Conservation (phyloP, 2,888 invertebrate genomes). For the Gnatocerus cornutus region DNA sequence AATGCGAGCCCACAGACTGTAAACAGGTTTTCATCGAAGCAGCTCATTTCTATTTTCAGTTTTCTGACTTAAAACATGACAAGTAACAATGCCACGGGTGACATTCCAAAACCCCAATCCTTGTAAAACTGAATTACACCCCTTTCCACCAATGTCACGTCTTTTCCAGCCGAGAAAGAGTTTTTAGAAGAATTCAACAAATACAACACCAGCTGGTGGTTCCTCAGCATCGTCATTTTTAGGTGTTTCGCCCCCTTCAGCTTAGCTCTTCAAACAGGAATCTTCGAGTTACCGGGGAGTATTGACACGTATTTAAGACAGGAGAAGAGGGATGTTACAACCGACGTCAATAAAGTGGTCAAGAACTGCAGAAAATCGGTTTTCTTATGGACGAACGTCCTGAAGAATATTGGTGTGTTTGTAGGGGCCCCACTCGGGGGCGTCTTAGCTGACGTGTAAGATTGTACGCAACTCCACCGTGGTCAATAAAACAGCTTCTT, state of each 20-base stretch:
- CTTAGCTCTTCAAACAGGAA: slow-evolving; percentile 17
- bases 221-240: background rate
- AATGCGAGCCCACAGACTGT: too few species aligned
- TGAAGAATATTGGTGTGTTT: slow-evolving; percentile 3
- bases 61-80: too few species aligned
- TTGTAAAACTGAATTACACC: background rate
- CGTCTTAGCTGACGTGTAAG: slow-evolving; percentile 16
- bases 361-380: background rate
- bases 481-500: background rate
- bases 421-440: slow-evolving; percentile 6
- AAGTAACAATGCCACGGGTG: background rate
- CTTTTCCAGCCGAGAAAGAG: slow-evolving; percentile 17
- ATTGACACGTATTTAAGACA: slow-evolving; percentile 9
- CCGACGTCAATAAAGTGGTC: background rate
- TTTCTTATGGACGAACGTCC: slow-evolving; percentile 3
- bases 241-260: slow-evolving; percentile 15
- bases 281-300: slow-evolving; percentile 10
- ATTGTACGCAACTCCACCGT: slow-evolving; percentile 1
- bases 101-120: background rate
- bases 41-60: too few species aligned
- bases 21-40: too few species aligned
- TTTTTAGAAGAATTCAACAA: slow-evolving; percentile 26
- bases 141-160: background rate
- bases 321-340: background rate
- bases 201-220: slow-evolving; percentile 3